phyloP scores from a whole-genome alignment of 2,888 invertebrate species.

The Mythimna pallens region DNA sequence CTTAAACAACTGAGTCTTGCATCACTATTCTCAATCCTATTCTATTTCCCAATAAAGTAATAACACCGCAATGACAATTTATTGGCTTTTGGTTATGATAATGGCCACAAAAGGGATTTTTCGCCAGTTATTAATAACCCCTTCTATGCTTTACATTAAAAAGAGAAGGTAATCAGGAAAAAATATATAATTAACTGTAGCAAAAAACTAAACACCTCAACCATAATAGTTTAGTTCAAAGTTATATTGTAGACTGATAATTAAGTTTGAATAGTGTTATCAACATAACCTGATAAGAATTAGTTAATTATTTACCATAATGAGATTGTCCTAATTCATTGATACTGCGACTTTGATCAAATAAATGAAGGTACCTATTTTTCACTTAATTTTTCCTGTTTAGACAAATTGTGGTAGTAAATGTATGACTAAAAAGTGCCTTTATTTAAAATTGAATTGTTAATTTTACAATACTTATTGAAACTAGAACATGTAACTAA shows the following conservation, averaged over 20 bases:
- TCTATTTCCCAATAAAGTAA: no score
- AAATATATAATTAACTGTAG: not conserved
- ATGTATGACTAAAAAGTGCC: not conserved
- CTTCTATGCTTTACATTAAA: not conserved
- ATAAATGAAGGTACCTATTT: no score
- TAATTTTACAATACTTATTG: not conserved
- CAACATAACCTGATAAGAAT: conserved; percentile 22
- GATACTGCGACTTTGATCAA: not conserved
- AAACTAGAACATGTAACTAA: not conserved
- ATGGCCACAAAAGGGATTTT: not conserved
- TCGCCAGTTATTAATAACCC: not conserved
- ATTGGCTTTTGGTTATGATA: not conserved
- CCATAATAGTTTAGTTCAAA: conserved; percentile 3
- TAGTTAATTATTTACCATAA: not conserved
- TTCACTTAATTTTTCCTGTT: not conserved
- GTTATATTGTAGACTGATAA: conserved; percentile 3
- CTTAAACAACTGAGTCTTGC: no score
- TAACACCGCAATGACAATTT: not conserved
- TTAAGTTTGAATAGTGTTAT: conserved; percentile 10
- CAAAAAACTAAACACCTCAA: not conserved
- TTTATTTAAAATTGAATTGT: not conserved
- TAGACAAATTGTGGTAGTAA: not conserved
- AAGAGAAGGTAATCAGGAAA: not conserved
- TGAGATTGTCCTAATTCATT: not conserved
- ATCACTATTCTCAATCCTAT: no score